Evolutionary conservation across 2,113 vertebrate genomes (phyloP), one percentile per base, ranked within the genome.

Genomic region (Desmodus rotundus): DNA sequence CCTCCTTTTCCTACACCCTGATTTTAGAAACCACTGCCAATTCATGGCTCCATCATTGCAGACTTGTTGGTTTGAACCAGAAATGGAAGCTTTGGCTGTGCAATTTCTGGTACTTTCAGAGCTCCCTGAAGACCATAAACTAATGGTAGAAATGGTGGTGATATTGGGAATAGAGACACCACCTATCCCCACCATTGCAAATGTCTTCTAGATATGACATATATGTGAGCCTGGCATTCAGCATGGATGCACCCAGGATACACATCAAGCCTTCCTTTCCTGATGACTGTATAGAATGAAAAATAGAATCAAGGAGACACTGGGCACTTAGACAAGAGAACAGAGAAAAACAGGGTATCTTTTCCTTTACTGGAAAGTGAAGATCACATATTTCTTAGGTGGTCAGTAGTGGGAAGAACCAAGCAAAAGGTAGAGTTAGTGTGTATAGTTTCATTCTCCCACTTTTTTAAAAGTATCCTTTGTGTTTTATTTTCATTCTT

Each of bases 101-200:
- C 11, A 33, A 76, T 58, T 41, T 50, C 36, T 17, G 33, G 7
- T 20, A 26, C 24, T 43, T 17, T 61, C 33, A 9, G 5, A 65
- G 26, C n/a, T 17, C 16, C 6, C 5, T 3, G 24, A 76, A 50
- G 58, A 26, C 28, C 16, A 2, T 31, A 76, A 11, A 17, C 1
- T 16, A 47, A 33, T 26, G 22, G 61, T 12, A 5, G n/a, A 19
- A 70, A 50, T 38, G n/a, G 28, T 31, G 9, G 16, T 68, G 17
- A 61, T 3, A 15, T 14, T 9, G 54, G 17, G 17, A 38, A 43
- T 61, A 41, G n/a, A 82, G n/a, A 52, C 41, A 14, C 9, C 0
- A 4, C 7, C 4, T 9, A 16, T 38, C 16, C 8, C 36, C 50
- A 17, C 33, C 26, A 8, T 7, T 4, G 9, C 3, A 7, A 24